Evolutionary conservation across 2,797 vertebrate species (phyloP).

Genomic region (Ambastaia sidthimunki): DNA sequence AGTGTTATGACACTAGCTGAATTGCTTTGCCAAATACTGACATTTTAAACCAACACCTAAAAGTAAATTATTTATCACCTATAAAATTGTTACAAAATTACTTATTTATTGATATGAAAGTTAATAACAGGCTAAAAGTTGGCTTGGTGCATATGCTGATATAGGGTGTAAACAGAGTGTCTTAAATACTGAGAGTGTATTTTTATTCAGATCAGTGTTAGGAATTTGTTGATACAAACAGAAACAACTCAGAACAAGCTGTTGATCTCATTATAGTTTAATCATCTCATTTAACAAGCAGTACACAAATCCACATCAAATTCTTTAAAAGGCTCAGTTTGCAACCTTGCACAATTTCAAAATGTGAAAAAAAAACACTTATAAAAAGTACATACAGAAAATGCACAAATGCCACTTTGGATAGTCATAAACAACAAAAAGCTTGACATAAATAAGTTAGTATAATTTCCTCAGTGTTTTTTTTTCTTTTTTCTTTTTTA

Average conservation of each 20-base stretch:
- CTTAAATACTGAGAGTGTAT: background rate
- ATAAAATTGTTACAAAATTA: background rate
- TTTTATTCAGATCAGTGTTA: background rate
- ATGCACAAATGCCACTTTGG: conserved; percentile 91
- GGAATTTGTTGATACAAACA: background rate
- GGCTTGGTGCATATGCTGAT: background rate
- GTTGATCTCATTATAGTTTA: conserved; percentile 70
- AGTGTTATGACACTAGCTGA: background rate
- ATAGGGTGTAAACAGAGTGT: conserved; percentile 1
- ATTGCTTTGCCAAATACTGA: background rate
- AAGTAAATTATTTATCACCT: background rate
- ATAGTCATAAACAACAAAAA: conserved; percentile 81
- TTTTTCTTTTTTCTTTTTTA: conserved; percentile 76
- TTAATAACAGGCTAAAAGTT: background rate
- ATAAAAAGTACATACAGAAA: conserved; percentile 84
- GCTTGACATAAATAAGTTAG: conserved; percentile 99
- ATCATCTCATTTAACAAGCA: conserved; percentile 76
- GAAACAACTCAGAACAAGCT: conserved; percentile 25
- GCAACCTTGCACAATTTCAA: conserved; percentile 82
- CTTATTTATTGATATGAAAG: too few relatives aligned
- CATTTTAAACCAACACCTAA: background rate
- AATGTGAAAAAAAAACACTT: conserved; percentile 78
- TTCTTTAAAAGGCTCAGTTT: conserved; percentile 94
- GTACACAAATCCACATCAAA: conserved; percentile 79
- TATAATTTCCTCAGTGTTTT: conserved; percentile 98